Base-by-base conservation (phyloP, 2,113 vertebrate genomes). In the Rutilus rutilus region DNA sequence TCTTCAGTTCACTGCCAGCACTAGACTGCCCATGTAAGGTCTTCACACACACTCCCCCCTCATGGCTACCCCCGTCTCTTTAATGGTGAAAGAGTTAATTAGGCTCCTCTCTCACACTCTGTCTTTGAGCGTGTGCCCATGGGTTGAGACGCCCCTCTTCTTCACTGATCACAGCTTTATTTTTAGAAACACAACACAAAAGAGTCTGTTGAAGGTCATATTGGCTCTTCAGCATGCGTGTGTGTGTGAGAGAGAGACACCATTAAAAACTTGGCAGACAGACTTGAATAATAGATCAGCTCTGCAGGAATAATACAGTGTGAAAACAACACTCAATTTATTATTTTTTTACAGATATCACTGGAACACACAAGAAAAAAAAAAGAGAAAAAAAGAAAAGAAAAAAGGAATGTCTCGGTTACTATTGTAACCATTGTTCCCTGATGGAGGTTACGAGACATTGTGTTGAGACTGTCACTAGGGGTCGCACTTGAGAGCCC, bases 1-100 rank as follows among this genome's bases (percentile, higher is more conserved):
- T 71, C 50, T 30, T 33, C 67, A 67, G 65, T 57, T 71, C n/a
- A 36, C 82, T 59, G 82, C 50, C n/a, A 84, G 47, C 25, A 59
- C 47, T 39, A 74, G 50, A 23, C 67, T 42, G n/a, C 33, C 30
- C 82, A 74, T 71, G 25, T 73, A 59, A 59, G 67, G 67, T 77
- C 62, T 50, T 83, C 79, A 74, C 65, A 83, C 25, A 39, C 27
- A 65, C 25, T 30, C 27, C 64, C 23, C 21, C 39, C 74, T 45
- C 36, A 52, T 78, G n/a, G 82, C 39, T n/a, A 60, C 76, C 76
- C 76, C 33, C 27, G 33, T n/a, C 25, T 39, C 78, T 50, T 45
- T 87, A 87, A 89, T 88, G 73, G 89, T 90, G 93, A 92, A 92
- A 92, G 93, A 95, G 92, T 93, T 96, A 95, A 96, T 94, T 95